Base-by-base conservation (phyloP, 2,113 vertebrate genomes). In the Misgurnus mizolepis region DNA sequence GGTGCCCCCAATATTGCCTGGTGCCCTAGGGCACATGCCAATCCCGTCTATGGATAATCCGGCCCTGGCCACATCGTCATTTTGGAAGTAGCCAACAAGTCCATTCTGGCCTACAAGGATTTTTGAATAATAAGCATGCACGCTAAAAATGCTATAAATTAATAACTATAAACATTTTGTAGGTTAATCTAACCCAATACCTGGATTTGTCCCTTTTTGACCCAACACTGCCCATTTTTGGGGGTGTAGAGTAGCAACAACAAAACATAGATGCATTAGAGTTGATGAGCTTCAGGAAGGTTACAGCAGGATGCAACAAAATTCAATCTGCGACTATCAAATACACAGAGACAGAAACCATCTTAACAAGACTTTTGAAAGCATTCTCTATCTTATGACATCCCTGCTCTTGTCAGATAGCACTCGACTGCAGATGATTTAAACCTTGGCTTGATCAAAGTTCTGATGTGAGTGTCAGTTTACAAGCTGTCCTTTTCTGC, bases 351-450 rank as follows among this genome's bases (percentile, higher is more conserved):
- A 55, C 69, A 41, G 15, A 60, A 58, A 60, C 39, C 7, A 7
- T 18, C 55, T 9, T 64, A 80, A 22, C 8, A 72, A 77, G 62
- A 69, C 67, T 69, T 69, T 69, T 34, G 47, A 67, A 18, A 66
- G 50, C 64, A 74, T 27, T 67, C 15, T 56, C 34, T 41, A 56
- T 56, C 69, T 62, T 61, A 18, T 50, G n/a, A 56, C 40, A 49
- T 64, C 12, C 27, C 50, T 60, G 39, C 53, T 78, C 58, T 74
- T 67, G 69, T 80, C 61, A 67, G 18, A 58, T 34, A 41, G 40
- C 22, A n/a, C 34, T 78, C 61, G 65, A 22, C 47, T 79, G 18
- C 49, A 72, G 43, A 15, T 58, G 73, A 85, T 79, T 82, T 74
- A 74, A 15, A 53, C 62, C 60, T 55, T 58, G 60, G 55, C 34